Percentiles rank a stretch among this genome's conserved stretches.
phyloP scores from a whole-genome alignment of 2,113 vertebrate genomes.

The Glaucomys volans region DNA sequence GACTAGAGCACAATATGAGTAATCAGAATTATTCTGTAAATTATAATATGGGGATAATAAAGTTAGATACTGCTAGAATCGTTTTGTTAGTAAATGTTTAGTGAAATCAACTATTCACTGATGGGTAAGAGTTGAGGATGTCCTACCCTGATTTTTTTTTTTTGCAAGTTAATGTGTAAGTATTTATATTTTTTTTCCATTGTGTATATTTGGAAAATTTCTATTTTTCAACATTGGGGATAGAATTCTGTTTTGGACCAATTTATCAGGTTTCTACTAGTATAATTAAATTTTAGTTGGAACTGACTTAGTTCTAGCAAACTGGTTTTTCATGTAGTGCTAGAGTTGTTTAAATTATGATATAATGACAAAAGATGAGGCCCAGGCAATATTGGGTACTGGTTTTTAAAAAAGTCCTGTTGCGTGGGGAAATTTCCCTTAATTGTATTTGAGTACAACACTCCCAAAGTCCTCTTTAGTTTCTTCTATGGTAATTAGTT shows the following conservation, averaged over 20 bases:
- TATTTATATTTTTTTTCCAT: conserved; percentile 48
- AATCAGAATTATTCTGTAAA: background rate
- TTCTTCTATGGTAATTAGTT: conserved; percentile 39
- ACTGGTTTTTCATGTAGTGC: conserved; percentile 35
- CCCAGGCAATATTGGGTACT: background rate
- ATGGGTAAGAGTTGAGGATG: conserved; percentile 24
- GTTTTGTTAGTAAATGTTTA: conserved; percentile 55
- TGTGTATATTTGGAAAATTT: conserved; percentile 34
- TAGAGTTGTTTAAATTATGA: conserved; percentile 49
- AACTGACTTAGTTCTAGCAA: conserved; percentile 45
- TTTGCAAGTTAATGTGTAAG: background rate
- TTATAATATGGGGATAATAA: background rate
- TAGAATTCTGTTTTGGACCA: conserved; percentile 22
- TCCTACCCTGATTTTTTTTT: background rate
- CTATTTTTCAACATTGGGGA: background rate
- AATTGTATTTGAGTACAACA: conserved; percentile 48
- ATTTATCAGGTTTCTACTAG: conserved; percentile 21
- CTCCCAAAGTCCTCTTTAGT: background rate
- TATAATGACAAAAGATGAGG: conserved; percentile 41
- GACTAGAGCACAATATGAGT: conserved; percentile 19
- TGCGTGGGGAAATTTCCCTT: background rate
- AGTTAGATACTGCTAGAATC: background rate
- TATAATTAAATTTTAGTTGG: conserved; percentile 41
- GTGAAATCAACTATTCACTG: background rate
- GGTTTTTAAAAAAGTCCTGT: background rate